Conservation (phyloP, 2,888 invertebrate species). For the Pachliopta kotzebuea region DNA sequence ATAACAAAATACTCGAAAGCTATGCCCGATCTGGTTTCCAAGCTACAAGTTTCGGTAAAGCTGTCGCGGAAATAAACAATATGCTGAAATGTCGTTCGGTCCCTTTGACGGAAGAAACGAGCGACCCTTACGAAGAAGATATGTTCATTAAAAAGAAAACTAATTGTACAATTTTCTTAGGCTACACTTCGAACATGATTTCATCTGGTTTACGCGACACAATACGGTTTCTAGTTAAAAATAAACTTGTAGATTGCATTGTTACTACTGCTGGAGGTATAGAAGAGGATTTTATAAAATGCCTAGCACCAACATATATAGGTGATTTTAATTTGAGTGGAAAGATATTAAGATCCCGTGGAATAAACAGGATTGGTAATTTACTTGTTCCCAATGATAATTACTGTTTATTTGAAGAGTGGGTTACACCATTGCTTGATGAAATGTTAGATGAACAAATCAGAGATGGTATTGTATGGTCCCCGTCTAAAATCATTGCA, state of each 20-base stretch:
- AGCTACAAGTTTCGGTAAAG: conserved; percentile 96
- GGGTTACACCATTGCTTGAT: conserved; percentile 96
- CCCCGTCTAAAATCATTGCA: conserved; percentile 83
- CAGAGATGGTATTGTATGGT: conserved; percentile 88
- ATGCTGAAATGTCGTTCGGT: conserved; percentile 90
- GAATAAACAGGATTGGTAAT: conserved; percentile 93
- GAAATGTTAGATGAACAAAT: conserved; percentile 94
- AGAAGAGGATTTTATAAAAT: conserved; percentile 99
- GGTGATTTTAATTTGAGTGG: conserved; percentile 95
- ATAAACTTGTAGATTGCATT: conserved; percentile 93
- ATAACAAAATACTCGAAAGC: conserved; percentile 89
- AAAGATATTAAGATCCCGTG: conserved; percentile 88
- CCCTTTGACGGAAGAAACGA: conserved; percentile 84
- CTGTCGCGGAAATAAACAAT: conserved; percentile 94
- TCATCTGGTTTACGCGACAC: conserved; percentile 97
- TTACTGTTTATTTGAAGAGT: conserved; percentile 98
- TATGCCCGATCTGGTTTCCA: conserved; percentile 96
- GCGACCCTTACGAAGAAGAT: conserved; percentile 87
- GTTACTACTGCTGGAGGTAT: conserved; percentile 99
- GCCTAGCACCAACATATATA: conserved; percentile 95
- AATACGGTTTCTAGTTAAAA: conserved; percentile 85
- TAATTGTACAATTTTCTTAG: conserved; percentile 97
- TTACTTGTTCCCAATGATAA: conserved; percentile 98
- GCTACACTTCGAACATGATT: conserved; percentile 98
- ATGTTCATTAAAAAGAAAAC: conserved; percentile 87